Evolutionary conservation across 2,113 vertebrate genomes (phyloP), one percentile per base, ranked within the genome.

Genomic region (Emydura subglobosa): DNA sequence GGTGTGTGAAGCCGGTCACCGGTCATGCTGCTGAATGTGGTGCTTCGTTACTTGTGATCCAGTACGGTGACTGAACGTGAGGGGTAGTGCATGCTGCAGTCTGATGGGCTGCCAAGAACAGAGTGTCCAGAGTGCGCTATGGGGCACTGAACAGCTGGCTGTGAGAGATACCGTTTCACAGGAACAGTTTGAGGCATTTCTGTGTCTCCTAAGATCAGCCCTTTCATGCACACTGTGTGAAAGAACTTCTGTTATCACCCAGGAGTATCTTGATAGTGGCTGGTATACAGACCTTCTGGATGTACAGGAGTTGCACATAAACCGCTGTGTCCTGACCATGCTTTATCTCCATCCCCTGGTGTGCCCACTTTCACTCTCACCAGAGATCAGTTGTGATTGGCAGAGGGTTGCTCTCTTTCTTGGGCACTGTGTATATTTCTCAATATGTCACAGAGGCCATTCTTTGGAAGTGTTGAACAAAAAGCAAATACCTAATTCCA

Each of bases 191-290:
- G 5, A 17, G 54, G 31, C 0, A 0, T 3, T 4, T n/a, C 49
- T 24, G 19, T 0, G 0, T 7, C 82, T 50, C n/a, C 86, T n/a
- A 61, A 1, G 0, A 0, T 5, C 4, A 0, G 14, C 59, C 27
- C 29, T 2, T 0, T 25, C 0, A 1, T 42, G 3, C 10, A 0
- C 42, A 57, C 8, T 5, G 47, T 57, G 47, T 76, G 0, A 0
- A 50, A 7, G 74, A 7, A 0, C 1, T 47, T 5, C 57, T 4
- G 3, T 6, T 24, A 39, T 39, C 39, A 39, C 39, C 39, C 8
- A 2, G 79, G 1, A 19, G 39, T 61, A 1, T 51, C 50, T 10
- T 0, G 2, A 72, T 0, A 2, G 1, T 13, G 47, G 6, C 47
- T 11, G 24, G 3, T 50, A 7, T 0, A 0, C 0, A 2, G 9